Evolutionary conservation across 2,888 invertebrate species (phyloP).

Genomic region (Eristalis arbustorum): DNA sequence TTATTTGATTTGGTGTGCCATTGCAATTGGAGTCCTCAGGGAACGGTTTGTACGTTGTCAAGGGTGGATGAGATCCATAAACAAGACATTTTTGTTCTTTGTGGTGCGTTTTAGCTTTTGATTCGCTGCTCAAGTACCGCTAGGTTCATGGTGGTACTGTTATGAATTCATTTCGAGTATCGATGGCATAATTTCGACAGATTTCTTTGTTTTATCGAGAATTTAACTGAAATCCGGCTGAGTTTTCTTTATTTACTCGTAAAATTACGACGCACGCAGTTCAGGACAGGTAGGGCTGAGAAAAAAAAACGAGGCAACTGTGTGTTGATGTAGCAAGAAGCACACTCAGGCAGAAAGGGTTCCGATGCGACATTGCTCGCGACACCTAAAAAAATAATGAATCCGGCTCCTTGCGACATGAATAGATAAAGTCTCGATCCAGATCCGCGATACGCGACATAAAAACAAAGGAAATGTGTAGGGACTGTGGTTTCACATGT

Average conservation of each 20-base stretch:
- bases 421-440: not conserved
- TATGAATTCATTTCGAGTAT: not conserved
- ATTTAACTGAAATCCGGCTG: not conserved
- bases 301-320: no score
- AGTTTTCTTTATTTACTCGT: not conserved
- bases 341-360: no score
- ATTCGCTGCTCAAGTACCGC: not conserved
- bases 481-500: no score
- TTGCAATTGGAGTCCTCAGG: not conserved
- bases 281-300: no score
- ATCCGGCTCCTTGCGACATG: no score
- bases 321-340: not conserved
- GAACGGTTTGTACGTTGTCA: slow-evolving; percentile 10
- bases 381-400: no score
- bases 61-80: not conserved
- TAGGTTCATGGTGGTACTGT: not conserved
- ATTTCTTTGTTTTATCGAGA: not conserved
- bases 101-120: no score
- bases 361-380: no score
- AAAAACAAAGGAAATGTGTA: not conserved
- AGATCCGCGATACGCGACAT: not conserved
- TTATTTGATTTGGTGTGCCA: not conserved
- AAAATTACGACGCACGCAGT: slow-evolving; percentile 16
- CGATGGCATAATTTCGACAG: not conserved
- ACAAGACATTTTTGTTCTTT: not conserved